Percentiles rank a stretch among this genome's conserved stretches.
These are phyloP conservation scores for Hozukius guyotensis DNA, from an alignment of 2,797 vertebrate genomes.

Conservation along the genomic window DNA sequence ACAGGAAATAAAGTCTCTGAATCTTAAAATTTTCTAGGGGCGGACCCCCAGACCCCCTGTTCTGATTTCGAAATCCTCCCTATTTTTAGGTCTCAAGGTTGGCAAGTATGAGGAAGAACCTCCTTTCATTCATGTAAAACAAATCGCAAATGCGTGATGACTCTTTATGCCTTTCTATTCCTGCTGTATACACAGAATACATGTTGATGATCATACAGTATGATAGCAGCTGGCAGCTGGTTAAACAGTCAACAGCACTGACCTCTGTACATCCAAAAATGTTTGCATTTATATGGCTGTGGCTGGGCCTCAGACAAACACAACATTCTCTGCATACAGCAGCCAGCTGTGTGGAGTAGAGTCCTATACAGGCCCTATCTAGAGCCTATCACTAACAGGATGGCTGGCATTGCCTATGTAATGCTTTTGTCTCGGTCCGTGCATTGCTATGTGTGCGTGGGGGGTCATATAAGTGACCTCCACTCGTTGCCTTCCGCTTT, in stretches of 20 bases:
- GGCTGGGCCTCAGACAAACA: conserved; percentile 59
- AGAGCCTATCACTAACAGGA: conserved; percentile 70
- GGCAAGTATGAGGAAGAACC: background rate
- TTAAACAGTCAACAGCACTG: conserved; percentile 55
- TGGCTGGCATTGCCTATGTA: conserved; percentile 65
- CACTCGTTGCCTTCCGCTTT: conserved; percentile 82
- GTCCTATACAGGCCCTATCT: conserved; percentile 50
- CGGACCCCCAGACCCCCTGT: background rate
- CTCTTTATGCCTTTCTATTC: background rate
- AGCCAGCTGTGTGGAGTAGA: conserved; percentile 60
- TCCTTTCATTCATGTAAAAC: background rate
- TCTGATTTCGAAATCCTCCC: no score
- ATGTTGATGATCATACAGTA: conserved; percentile 36
- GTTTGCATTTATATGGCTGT: conserved; percentile 48
- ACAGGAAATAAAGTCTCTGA: no score
- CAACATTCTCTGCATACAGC: conserved; percentile 54
- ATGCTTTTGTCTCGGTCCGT: conserved; percentile 73
- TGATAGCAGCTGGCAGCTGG: conserved; percentile 62
- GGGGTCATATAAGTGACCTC: conserved; percentile 67
- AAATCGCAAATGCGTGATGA: background rate
- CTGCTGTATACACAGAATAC: conserved; percentile 10
- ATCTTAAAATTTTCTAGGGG: background rate
- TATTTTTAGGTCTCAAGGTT: no score
- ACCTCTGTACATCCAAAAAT: conserved; percentile 53
- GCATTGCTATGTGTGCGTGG: conserved; percentile 63